A percentile compares a stretch with the other conserved stretches of the same genome.
Conservation (phyloP, 2,113 vertebrate species). For the Pachyramphus minor region DNA sequence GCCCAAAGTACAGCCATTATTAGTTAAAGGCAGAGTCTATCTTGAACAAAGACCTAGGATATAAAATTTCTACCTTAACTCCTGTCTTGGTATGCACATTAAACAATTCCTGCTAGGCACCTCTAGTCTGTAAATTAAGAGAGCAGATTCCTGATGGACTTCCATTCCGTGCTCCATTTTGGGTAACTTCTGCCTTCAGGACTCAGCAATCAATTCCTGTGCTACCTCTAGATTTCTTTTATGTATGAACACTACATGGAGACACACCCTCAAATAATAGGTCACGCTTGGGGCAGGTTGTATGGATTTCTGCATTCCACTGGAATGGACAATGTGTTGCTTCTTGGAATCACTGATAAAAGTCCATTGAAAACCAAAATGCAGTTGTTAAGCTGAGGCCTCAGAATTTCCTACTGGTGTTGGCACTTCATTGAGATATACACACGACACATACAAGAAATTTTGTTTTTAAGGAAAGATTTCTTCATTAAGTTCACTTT, state of each 20-base stretch:
- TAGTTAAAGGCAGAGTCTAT: background rate
- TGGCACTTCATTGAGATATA: background rate
- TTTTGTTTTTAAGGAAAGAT: background rate
- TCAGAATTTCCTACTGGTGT: background rate
- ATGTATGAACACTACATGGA: background rate
- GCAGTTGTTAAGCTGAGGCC: background rate
- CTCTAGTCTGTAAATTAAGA: background rate
- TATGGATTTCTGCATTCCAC: background rate
- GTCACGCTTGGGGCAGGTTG: background rate
- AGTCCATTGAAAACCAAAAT: background rate
- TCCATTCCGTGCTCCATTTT: background rate
- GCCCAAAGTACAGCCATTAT: background rate
- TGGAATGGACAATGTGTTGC: background rate
- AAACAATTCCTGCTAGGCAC: background rate
- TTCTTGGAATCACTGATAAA: background rate
- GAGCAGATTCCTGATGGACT: background rate
- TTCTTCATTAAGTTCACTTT: background rate
- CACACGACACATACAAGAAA: rapidly evolving
- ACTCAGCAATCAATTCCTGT: background rate
- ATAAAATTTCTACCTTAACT: background rate
- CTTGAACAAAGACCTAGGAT: background rate
- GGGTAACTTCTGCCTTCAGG: background rate
- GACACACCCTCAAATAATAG: rapidly evolving
- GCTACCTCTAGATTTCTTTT: background rate
- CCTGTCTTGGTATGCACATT: background rate